Evolutionary conservation across 2,113 vertebrate genomes (phyloP).

Genomic region (Psephotus haematonotus): DNA sequence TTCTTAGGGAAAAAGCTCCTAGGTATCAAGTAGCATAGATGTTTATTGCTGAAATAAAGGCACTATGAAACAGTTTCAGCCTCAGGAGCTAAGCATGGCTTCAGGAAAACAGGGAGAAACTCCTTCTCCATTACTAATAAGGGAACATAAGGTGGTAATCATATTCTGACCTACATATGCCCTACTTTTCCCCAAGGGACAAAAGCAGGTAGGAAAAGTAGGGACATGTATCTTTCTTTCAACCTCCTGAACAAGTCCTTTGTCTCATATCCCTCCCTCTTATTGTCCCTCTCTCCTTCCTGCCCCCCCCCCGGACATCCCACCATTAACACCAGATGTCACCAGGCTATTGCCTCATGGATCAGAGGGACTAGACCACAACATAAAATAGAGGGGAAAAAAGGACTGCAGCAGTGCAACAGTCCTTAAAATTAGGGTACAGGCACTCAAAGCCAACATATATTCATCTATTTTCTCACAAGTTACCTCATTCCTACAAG

Average conservation of each 20-base stretch:
- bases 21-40: neutral
- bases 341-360: neutral
- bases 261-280: neutral
- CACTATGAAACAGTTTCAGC: neutral
- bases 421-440: neutral
- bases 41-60: neutral
- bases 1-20: neutral
- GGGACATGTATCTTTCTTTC: neutral
- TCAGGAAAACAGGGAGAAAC: neutral
- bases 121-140: neutral
- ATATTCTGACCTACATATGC: neutral
- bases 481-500: neutral
- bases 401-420: neutral
- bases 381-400: neutral
- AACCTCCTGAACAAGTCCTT: neutral
- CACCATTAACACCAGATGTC: neutral
- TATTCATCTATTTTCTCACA: neutral
- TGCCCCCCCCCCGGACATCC: neutral
- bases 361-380: neutral
- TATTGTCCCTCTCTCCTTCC: neutral
- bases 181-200: neutral
- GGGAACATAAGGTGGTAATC: neutral
- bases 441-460: neutral
- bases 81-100: neutral
- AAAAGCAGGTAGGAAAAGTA: neutral